Evolutionary conservation across 2,113 vertebrate species (phyloP).

Genomic region (Xyliphius kryptos): DNA sequence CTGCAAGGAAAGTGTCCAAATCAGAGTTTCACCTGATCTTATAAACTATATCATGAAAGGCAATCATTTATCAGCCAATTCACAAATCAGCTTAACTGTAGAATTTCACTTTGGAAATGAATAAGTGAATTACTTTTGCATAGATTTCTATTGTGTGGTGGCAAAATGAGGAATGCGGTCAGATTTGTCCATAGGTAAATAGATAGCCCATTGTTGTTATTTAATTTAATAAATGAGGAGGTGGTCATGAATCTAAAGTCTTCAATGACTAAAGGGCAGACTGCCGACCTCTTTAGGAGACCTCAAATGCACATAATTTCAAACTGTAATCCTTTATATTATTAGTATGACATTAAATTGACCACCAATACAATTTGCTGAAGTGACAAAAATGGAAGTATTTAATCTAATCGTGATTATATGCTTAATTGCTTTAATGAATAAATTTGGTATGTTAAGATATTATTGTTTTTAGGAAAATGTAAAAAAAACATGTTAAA

Average conservation of each 20-base stretch:
- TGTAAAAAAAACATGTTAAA: constrained; percentile 36
- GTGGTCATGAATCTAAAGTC: constrained; percentile 57
- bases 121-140: constrained; percentile 65
- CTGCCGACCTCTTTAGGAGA: constrained; percentile 64
- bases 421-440: constrained; percentile 53
- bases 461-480: constrained; percentile 50
- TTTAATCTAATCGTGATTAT: constrained; percentile 61
- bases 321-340: constrained; percentile 65
- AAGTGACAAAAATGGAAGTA: constrained; percentile 56
- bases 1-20: constrained; percentile 53
- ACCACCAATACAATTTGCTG: constrained; percentile 60
- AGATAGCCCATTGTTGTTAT: constrained; percentile 58
- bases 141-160: constrained; percentile 67
- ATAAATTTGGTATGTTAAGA: constrained; percentile 59
- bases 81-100: constrained; percentile 55
- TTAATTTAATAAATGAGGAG: constrained; percentile 58
- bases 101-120: constrained; percentile 64
- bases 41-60: constrained; percentile 54
- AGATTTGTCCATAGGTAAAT: constrained; percentile 44
- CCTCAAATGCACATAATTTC: constrained; percentile 63
- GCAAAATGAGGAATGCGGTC: constrained; percentile 51
- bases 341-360: constrained; percentile 65
- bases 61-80: constrained; percentile 63
- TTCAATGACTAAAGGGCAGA: constrained; percentile 55
- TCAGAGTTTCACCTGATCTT: constrained; percentile 50